Evolutionary conservation across 2,888 invertebrate species (phyloP).

Genomic region (Andrena fulva): DNA sequence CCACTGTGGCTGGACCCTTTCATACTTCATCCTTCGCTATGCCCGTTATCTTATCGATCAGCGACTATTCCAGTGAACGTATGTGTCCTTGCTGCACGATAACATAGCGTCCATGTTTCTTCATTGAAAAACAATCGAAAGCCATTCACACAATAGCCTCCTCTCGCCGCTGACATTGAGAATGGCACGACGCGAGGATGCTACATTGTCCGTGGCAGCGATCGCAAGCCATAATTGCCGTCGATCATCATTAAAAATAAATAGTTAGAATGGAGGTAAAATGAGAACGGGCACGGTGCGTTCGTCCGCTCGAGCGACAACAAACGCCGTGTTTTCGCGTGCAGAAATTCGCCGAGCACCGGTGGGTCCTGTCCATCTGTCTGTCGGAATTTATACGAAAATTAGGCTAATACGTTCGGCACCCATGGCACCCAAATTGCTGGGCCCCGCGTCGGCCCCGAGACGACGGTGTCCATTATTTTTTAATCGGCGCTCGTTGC

Average conservation of each 20-base stretch:
- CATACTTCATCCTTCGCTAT: too few species aligned
- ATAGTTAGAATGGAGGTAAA: slow-evolving; percentile 1
- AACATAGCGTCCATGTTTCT: background rate
- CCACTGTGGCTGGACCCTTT: too few species aligned
- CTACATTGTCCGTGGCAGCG: slow-evolving; percentile 10
- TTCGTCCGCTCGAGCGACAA: background rate
- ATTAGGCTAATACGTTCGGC: slow-evolving; percentile 13
- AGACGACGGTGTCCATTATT: background rate
- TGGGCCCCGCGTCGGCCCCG: background rate
- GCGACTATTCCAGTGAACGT: background rate
- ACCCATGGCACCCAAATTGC: background rate
- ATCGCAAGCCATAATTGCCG: slow-evolving; percentile 28
- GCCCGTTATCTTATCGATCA: background rate
- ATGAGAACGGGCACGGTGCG: background rate
- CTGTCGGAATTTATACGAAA: slow-evolving; percentile 2
- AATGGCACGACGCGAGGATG: background rate
- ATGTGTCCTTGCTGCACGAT: background rate
- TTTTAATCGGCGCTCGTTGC: slow-evolving; percentile 9
- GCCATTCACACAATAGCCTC: slow-evolving; percentile 8
- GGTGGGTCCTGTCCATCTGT: background rate
- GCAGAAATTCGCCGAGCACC: background rate
- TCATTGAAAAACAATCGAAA: background rate
- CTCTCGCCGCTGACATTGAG: background rate
- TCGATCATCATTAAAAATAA: slow-evolving; percentile 44
- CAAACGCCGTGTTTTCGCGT: background rate